phyloP scores from a whole-genome alignment of 2,888 invertebrate species.

The Mayetiola destructor region DNA sequence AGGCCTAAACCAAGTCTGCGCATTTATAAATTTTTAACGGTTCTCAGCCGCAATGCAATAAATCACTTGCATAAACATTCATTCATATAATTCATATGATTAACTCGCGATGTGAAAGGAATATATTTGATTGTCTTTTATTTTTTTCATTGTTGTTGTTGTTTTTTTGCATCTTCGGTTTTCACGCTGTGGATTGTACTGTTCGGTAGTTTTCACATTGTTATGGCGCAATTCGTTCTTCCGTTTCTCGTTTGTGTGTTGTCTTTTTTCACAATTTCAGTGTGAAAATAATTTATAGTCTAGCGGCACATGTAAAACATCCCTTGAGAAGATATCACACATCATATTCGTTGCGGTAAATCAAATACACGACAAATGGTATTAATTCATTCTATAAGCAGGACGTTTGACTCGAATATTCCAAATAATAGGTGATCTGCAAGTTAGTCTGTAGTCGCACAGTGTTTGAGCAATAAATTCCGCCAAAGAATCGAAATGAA shows the following conservation, averaged over 20 bases:
- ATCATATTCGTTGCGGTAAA: too few relatives aligned
- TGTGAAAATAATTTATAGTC: conserved; percentile 5
- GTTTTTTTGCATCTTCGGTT: neutral
- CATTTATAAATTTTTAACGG: conserved; percentile 5
- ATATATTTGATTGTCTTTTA: neutral
- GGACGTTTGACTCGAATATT: too few relatives aligned
- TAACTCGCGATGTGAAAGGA: conserved; percentile 10
- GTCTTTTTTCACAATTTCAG: neutral
- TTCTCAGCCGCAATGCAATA: conserved; percentile 3
- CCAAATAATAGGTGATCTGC: too few relatives aligned
- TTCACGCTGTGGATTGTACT: too few relatives aligned
- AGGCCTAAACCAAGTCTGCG: neutral
- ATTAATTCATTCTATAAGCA: too few relatives aligned
- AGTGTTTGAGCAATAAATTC: too few relatives aligned
- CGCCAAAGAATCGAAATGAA: neutral
- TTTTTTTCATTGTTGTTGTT: neutral
- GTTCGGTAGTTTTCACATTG: too few relatives aligned
- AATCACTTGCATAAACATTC: conserved; percentile 1
- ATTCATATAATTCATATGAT: conserved; percentile 1
- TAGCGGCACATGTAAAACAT: conserved; percentile 2
- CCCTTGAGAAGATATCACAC: too few relatives aligned
- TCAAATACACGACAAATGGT: too few relatives aligned
- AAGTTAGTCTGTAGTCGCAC: too few relatives aligned
- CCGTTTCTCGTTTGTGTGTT: too few relatives aligned
- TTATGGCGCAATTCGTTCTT: too few relatives aligned